A percentile compares a stretch with the other conserved stretches of the same genome.
These are phyloP conservation scores for Thinocorus orbignyianus DNA, from an alignment of 2,113 vertebrate genomes.

Conservation along the genomic window DNA sequence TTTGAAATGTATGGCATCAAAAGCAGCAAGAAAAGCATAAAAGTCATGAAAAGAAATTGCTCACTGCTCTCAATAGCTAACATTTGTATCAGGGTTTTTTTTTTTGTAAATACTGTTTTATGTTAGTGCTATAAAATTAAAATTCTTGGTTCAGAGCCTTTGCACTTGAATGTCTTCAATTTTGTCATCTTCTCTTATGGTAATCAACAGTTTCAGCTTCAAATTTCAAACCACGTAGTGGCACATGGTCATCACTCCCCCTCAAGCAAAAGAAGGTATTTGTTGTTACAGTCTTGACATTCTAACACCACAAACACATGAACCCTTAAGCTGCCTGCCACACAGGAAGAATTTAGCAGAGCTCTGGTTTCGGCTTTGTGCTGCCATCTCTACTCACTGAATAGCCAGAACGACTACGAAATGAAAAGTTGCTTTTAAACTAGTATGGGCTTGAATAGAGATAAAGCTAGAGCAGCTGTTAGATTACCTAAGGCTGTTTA, in stretches of 20 bases:
- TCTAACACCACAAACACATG: neutral
- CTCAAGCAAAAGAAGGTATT: neutral
- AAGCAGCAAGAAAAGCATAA: neutral
- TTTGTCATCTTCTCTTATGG: neutral
- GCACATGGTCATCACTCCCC: neutral
- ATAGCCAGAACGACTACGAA: neutral
- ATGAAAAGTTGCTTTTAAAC: conserved; percentile 13
- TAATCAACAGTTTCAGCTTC: neutral
- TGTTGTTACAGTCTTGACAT: neutral
- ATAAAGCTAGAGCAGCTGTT: conserved; percentile 13
- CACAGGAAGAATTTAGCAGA: neutral
- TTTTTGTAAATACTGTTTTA: neutral
- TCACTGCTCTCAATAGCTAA: neutral
- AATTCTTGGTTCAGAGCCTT: neutral
- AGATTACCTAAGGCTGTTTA: conserved; percentile 4
- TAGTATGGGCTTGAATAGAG: neutral
- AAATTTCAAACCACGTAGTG: neutral
- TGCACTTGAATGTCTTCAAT: neutral
- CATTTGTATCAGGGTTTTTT: neutral
- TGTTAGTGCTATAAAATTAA: neutral
- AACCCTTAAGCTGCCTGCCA: neutral
- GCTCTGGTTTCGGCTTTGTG: neutral
- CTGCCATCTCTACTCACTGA: neutral
- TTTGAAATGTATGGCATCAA: neutral
- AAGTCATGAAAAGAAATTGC: neutral